Base-by-base conservation (phyloP, 2,888 invertebrate species). In the Diogma glabrata region DNA sequence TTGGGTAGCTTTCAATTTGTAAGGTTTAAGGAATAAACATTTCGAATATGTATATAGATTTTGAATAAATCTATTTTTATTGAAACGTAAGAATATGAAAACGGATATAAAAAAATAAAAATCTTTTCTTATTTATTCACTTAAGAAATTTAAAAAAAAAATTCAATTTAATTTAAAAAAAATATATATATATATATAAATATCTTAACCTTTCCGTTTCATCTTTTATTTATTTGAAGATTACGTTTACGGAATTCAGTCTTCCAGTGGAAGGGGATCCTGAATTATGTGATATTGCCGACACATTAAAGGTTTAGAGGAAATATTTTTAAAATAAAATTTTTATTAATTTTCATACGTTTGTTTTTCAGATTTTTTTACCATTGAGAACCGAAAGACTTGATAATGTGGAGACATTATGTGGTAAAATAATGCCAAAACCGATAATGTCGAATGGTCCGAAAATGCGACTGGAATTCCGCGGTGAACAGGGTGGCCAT, bases 391-490 rank as follows among this genome's bases (percentile, higher is more conserved):
- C 22, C 23, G 43, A 43, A 22, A 43, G 23, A 22, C 33, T 30
- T 73, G 89, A 91, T 64, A 83, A 88, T 63, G 83, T 92, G 51
- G 90, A 90, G 61, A 82, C 84, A 22, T 88, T 88, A 64, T 96
- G 96, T 66, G 93, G 91, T 7, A 77, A 76, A 30, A 79, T 81
- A 56, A 69, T 84, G 50, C 93, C 94, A 1, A 84, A 85, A 58
- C 89, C 90, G 52, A 76, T 95, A 57, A 95, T 96, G 94, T 95
- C 94, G 53, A 90, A 85, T 64, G 89, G 90, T 38, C 86, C 88
- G 48, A 78, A 85, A 61, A 74, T 96, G 63, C 82, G 87, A 65
- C 72, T 96, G 52, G 89, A 92, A 69, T 94, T 94, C 66, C 77
- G 82, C 54, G 89, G 89, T 47, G 76, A 81, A 49, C 75, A 79